Conservation (phyloP, 2,888 invertebrate genomes). For the Reticulitermes lucifugus region DNA sequence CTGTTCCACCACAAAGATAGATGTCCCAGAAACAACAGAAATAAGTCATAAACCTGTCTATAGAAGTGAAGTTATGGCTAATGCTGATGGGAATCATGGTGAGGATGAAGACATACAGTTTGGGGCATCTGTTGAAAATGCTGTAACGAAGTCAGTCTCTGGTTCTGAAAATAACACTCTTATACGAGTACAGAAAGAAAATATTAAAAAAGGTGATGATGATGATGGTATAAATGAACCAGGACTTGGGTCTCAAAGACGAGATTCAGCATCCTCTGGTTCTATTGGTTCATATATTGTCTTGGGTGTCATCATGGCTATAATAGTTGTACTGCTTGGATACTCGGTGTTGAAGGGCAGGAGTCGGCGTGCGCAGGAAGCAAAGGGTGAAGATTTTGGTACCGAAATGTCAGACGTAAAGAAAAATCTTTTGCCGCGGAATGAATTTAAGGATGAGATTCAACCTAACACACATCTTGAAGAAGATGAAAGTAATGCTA, state of each 20-base stretch:
- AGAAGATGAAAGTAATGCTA: not conserved
- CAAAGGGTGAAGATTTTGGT: slow-evolving; percentile 26
- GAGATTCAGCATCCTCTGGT: not conserved
- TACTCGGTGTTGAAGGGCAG: slow-evolving; percentile 41
- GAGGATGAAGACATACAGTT: not conserved
- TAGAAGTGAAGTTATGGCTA: not conserved
- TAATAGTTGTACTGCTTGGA: slow-evolving; percentile 26
- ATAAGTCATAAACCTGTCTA: not conserved
- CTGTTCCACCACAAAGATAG: not conserved
- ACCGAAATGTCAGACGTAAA: slow-evolving; percentile 39
- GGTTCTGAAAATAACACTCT: not conserved
- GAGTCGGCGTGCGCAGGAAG: not conserved
- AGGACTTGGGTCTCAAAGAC: not conserved
- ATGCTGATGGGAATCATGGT: not conserved
- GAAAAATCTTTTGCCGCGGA: slow-evolving; percentile 21
- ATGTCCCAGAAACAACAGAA: not conserved
- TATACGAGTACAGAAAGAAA: not conserved
- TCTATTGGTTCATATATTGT: slow-evolving; percentile 39
- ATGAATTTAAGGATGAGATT: not conserved
- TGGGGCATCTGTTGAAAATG: not conserved
- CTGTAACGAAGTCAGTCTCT: not conserved
- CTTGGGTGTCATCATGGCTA: slow-evolving; percentile 38
- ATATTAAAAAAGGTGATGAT: not conserved
- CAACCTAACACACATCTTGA: not conserved
- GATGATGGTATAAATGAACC: slow-evolving; percentile 6